Conservation (phyloP, 2,797 vertebrate species). For the Sternarchorhynchus goeldii region DNA sequence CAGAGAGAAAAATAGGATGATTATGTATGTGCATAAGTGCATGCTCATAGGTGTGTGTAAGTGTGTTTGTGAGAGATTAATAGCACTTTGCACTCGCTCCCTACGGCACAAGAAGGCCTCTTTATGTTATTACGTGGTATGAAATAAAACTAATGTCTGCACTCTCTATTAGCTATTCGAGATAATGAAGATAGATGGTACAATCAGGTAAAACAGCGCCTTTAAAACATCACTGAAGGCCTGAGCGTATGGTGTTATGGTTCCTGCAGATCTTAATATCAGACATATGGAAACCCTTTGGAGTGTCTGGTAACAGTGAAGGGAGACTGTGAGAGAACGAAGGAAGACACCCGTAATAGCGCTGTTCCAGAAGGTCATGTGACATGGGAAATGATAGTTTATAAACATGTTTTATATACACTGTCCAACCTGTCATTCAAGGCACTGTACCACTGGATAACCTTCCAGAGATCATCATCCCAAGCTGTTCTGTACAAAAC, state of each 20-base stretch:
- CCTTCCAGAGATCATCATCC: too few species aligned
- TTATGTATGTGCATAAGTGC: not conserved
- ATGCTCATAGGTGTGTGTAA: not conserved
- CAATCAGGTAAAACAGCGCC: not conserved
- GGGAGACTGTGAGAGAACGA: not conserved
- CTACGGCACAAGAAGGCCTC: constrained; percentile 29
- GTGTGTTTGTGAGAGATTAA: constrained; percentile 40
- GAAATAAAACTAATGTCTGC: constrained; percentile 8
- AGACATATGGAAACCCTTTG: constrained; percentile 30
- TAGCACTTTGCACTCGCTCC: constrained; percentile 32
- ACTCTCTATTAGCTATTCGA: not conserved
- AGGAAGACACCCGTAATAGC: not conserved
- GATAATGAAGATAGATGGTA: constrained; percentile 49
- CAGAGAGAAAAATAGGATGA: not conserved
- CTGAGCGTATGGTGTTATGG: constrained; percentile 3
- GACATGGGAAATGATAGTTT: too few species aligned
- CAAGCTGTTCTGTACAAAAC: too few species aligned
- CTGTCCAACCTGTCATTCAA: too few species aligned
- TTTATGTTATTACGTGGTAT: constrained; percentile 41
- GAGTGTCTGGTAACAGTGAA: constrained; percentile 14
- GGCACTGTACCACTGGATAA: too few species aligned
- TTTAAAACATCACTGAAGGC: constrained; percentile 37
- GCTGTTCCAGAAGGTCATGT: too few species aligned
- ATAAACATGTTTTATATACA: too few species aligned
- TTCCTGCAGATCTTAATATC: constrained; percentile 22